These are phyloP conservation scores for Strix uralensis DNA, from an alignment of 2,113 vertebrate species.

Conservation along the genomic window DNA sequence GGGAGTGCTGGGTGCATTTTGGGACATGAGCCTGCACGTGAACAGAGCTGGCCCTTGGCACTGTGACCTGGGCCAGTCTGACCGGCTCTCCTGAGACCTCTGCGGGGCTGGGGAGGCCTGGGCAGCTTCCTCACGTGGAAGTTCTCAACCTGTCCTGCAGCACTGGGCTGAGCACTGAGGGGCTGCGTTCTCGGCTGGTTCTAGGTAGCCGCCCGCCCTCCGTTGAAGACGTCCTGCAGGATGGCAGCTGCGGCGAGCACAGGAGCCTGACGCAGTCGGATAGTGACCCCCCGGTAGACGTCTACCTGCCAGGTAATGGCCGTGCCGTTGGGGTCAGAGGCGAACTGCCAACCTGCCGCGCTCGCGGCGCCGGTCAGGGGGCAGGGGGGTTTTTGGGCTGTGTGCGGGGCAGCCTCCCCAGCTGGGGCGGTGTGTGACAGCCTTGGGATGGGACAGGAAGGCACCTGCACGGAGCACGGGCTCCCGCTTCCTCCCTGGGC, in stretches of 20 bases:
- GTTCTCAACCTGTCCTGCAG: rapidly evolving
- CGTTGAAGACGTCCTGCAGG: conserved; percentile 82
- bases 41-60: not conserved
- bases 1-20: rapidly evolving
- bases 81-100: rapidly evolving
- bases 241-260: conserved; percentile 80
- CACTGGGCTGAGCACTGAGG: not conserved
- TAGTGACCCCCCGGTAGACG: conserved; percentile 75
- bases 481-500: not conserved
- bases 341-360: rapidly evolving
- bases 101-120: rapidly evolving
- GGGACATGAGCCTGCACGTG: rapidly evolving
- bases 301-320: conserved; percentile 81
- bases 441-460: not conserved
- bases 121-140: not conserved
- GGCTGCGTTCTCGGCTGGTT: not conserved
- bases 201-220: conserved; percentile 81
- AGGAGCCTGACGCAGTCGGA: conserved; percentile 78
- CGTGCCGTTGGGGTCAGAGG: rapidly evolving
- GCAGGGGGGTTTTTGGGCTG: rapidly evolving
- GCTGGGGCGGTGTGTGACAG: rapidly evolving
- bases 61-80: not conserved
- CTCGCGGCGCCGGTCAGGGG: too few relatives aligned
- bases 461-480: rapidly evolving
- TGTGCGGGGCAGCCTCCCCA: not conserved